Base-by-base conservation (phyloP, 2,113 vertebrate genomes). In the Cyprinodon brontotheroides region DNA sequence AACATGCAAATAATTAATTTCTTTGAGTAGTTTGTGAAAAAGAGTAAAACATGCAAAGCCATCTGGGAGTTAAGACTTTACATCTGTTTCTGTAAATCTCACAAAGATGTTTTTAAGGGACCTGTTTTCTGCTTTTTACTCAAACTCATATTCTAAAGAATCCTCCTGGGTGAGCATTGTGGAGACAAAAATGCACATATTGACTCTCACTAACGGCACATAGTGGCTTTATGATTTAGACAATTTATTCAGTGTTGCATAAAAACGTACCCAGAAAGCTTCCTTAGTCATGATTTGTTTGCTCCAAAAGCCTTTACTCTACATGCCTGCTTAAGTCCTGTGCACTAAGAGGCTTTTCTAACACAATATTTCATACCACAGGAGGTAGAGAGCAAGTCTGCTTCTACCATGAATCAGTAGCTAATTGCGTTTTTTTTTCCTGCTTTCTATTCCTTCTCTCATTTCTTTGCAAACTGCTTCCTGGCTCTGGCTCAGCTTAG, bases 401-500 rank as follows among this genome's bases (percentile, higher is more conserved):
- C 79, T 79, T 50, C 84, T 75, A 74, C 77, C 67, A 80, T 81
- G 40, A 90, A 82, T 88, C 79, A 87, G 79, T 50, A 77, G 78
- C 81, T 90, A 91, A 91, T 80, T 84, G 70, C 70, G 84, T 88
- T 88, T 81, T 85, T 86, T 82, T 86, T 87, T 81, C 81, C 82
- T 81, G 13, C 20, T 43, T 82, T 66, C 70, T 71, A 53, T 70
- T 83, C 71, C 68, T 74, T 77, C 74, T 86, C 53, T 79, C 74
- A 60, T 68, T 71, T 57, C 64, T 75, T 77, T 72, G 70, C 65
- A 87, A 70, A 87, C 75, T 86, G 70, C 74, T 65, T 69, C 61
- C 73, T 65, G 65, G 65, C 72, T 86, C 68, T 62, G 82, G 61
- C 74, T 89, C 74, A 40, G 69, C 64, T 66, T 72, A 82, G 77